Evolutionary conservation across 2,888 invertebrate genomes (phyloP).

Genomic region (Andrena trimmerana): DNA sequence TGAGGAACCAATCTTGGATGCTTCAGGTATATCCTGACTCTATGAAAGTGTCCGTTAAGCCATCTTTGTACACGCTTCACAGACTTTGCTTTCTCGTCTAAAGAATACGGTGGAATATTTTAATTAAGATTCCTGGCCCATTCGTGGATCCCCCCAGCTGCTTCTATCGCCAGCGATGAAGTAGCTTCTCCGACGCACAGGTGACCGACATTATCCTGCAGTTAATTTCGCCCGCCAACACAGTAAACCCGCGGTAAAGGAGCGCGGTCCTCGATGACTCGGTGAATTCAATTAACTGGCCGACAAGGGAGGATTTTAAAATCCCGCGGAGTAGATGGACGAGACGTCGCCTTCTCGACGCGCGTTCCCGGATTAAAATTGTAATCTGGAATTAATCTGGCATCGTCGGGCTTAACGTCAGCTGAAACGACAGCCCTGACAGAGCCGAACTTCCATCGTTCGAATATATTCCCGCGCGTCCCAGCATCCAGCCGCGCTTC

Average conservation of each 20-base stretch:
- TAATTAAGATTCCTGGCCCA: too few species aligned
- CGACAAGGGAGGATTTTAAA: neutral
- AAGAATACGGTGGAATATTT: too few species aligned
- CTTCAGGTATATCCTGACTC: too few species aligned
- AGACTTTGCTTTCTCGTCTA: too few species aligned
- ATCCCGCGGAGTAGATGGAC: neutral
- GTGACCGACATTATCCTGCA: too few species aligned
- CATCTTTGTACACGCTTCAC: too few species aligned
- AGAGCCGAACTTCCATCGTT: slow-evolving; percentile 53
- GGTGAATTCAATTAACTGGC: slow-evolving; percentile 5
- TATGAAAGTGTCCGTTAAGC: too few species aligned
- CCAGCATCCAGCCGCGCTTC: slow-evolving; percentile 5
- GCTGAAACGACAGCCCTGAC: slow-evolving; percentile 44
- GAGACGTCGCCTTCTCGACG: neutral
- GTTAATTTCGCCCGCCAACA: neutral
- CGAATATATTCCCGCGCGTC: slow-evolving; percentile 31
- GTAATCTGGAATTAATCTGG: slow-evolving; percentile 59
- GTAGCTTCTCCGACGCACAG: too few species aligned
- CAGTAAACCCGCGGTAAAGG: neutral
- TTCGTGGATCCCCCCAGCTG: too few species aligned
- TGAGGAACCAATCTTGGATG: too few species aligned
- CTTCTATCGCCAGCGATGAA: too few species aligned
- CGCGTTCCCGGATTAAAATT: slow-evolving; percentile 48
- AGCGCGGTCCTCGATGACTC: neutral
- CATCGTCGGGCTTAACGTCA: slow-evolving; percentile 52